Evolutionary conservation across 2,113 vertebrate species (phyloP), one percentile per base, ranked within the genome.

Genomic region (Bombycilla garrulus): DNA sequence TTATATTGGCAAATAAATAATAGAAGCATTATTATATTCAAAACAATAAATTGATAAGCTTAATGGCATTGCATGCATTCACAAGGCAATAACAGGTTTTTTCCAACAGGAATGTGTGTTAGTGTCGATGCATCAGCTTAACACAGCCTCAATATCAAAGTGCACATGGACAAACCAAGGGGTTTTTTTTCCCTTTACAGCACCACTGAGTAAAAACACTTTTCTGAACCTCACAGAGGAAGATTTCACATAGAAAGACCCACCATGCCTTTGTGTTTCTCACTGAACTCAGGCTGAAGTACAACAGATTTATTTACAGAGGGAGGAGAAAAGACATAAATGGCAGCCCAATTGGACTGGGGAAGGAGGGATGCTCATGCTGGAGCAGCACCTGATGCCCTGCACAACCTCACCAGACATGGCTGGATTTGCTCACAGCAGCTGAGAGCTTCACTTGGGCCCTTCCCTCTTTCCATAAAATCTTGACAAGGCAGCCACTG

Each of bases 361-460:
- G n/a, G 50, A 42, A 38, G 42, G 28, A 51, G 45, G 26, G 47
- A 77, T 25, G 20, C 22, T 56, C 0, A 0, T 4, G 23, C 3
- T 54, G 53, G 70, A 77, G 53, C 29, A 71, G 57, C 79, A 80
- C 6, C 16, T 16, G 3, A 33, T 42, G 40, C 60, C 26, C n/a
- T 19, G 22, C 2, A 6, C 66, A 47, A 4, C 31, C 29, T 56
- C 83, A 12, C 0, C 0, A 88, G 35, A n/a, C 4, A 1, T 0
- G 5, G 40, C 50, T 83, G 47, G 64, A 18, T 51, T 36, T 65
- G 33, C 18, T 77, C n/a, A 26, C 21, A 14, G 10, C 29, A 22
- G 58, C 62, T 56, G 15, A 29, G 3, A 62, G 40, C 44, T 87
- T 57, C 78, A 47, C 40, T 67, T 33, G 2, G 29, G 31, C 36